Base-by-base conservation (phyloP, 2,113 vertebrate species). In the Rana temporaria region DNA sequence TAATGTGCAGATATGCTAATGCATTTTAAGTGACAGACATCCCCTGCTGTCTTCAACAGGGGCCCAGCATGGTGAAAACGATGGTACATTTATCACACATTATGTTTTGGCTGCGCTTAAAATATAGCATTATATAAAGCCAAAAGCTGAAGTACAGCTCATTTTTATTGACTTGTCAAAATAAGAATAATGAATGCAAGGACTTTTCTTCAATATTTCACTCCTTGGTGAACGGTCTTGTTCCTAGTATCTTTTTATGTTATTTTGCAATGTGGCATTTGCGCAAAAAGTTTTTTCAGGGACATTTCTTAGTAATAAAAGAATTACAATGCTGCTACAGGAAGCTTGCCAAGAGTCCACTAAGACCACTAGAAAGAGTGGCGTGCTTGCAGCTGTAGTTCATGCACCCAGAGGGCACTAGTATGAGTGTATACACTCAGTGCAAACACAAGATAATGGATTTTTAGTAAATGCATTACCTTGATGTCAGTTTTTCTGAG, bases 1-100 rank as follows among this genome's bases (percentile, higher is more conserved):
- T 86, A 86, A 86, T 86, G 85, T 85, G 85, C 69, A 87, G 53
- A 86, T 81, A 62, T 63, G 48, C 69, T 84, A 86, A 87, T 87
- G 86, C 59, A 34, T 83, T 86, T 78, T 79, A 72, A 78, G 73
- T 86, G 79, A 84, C 26, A 81, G 42, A 63, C 15, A 16, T n/a
- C 84, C 64, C 70, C 78, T 68, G 77, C 52, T 88, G 79, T 67
- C 59, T 88, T 74, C 66, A 87, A 85, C 76, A 0, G 2, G 59
- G 67, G 71, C 85, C 62, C 19, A 85, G 79, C 24, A 83, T 85
- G 69, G 30, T 80, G 66, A 84, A 86, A 87, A 88, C 81, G 78
- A 84, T 55, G 53, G 3, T 63, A 78, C 55, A 84, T 74, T 84
- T 86, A 82, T 86, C 62, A 63, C 62, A 66, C 63, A 82, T 82